These are phyloP conservation scores for Eubasilissa splendida DNA, from an alignment of 2,888 invertebrate genomes.

Conservation along the genomic window DNA sequence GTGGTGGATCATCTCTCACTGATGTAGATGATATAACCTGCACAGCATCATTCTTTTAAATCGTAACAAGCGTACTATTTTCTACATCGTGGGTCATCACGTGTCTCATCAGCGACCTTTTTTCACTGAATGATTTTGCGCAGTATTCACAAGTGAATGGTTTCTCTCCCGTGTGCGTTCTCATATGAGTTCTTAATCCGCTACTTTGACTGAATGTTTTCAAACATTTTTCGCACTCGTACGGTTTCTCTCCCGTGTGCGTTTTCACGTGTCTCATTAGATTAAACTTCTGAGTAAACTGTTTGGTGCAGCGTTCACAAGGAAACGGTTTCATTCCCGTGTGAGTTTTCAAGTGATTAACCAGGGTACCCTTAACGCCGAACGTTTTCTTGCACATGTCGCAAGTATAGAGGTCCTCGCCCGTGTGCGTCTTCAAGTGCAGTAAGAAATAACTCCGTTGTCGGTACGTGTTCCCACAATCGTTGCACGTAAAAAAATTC, in stretches of 20 bases:
- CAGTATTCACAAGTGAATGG: background rate
- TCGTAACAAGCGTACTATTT: too few relatives aligned
- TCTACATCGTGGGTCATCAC: too few relatives aligned
- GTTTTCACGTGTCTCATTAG: background rate
- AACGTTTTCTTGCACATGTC: background rate
- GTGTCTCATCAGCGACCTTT: background rate
- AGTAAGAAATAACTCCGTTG: background rate
- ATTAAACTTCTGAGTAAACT: background rate
- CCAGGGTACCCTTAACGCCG: background rate
- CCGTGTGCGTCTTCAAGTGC: background rate
- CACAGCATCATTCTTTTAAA: too few relatives aligned
- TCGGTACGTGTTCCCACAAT: background rate
- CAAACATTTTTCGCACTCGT: background rate
- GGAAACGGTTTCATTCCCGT: conserved; percentile 4
- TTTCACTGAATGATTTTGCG: background rate
- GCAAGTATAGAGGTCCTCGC: background rate
- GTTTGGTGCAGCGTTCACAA: background rate
- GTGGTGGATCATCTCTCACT: too few relatives aligned
- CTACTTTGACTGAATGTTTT: conserved; percentile 2
- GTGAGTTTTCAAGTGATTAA: conserved; percentile 6
- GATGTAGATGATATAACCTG: too few relatives aligned
- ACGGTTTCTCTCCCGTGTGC: background rate
- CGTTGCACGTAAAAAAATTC: background rate
- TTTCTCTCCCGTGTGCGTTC: background rate
- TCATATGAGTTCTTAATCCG: background rate